Evolutionary conservation across 2,797 vertebrate genomes (phyloP), one percentile per base, ranked within the genome.

Genomic region (Tauraco hartlaubi): DNA sequence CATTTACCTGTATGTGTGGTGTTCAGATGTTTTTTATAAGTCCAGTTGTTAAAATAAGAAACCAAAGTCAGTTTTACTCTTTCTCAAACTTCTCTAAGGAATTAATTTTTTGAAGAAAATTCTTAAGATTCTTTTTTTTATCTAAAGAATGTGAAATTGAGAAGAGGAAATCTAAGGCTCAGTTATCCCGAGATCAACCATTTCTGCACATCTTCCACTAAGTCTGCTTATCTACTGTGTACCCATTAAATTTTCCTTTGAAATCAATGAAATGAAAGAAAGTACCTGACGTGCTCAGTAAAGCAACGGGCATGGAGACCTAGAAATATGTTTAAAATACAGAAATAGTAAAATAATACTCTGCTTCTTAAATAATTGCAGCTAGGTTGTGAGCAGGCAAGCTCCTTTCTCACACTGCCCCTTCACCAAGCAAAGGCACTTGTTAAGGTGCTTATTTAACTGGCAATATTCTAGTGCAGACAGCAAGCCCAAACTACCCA

Each of bases 321-420:
- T 59, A 71, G 35, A 86, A 84, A 51, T 74, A 54, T 3, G 4
- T 63, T 23, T 39, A 74, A 88, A 52, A 64, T 62, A 44, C 48
- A 71, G 26, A 75, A 85, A 78, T 12, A 84, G 5, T 72, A 54
- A 75, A 19, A 28, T 56, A 49, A 56, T 68, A 35, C 15, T 1
- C 11, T n/a, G 10, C 17, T 54, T 19, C 63, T 75, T 61, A 81
- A 94, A 78, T 63, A 78, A 37, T 41, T 64, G 35, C 49, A 68
- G 14, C 28, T 64, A 10, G 0, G 0, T 49, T 63, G 33, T 28
- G 56, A 77, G 12, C 6, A 3, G 26, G 6, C 1, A 1, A 76
- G 18, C 31, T 67, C 12, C 5, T 41, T 90, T 74, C n/a, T 84
- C 1, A 0, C 11, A 6, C 15, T 73, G 15, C 19, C 29, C 5